phyloP scores from a whole-genome alignment of 2,113 vertebrate species.

The Tichodroma muraria region DNA sequence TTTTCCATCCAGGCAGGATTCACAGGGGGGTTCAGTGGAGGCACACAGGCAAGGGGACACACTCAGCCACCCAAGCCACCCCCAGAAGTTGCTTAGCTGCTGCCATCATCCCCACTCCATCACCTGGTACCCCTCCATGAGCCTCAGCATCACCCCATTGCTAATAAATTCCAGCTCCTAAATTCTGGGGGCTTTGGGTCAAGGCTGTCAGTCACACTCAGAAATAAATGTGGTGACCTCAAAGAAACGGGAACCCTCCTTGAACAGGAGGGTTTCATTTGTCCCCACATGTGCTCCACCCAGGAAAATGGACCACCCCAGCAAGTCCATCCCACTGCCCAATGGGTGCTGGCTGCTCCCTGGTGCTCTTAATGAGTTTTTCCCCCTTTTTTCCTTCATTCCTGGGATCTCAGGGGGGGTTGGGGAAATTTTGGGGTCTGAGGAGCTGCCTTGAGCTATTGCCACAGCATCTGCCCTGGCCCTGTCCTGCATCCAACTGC shows the following conservation, averaged over 20 bases:
- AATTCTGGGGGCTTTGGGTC: neutral
- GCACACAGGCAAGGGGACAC: neutral
- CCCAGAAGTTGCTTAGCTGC: neutral
- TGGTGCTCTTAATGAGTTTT: neutral
- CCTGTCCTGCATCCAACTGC: neutral
- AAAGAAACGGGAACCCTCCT: neutral
- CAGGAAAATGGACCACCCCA: neutral
- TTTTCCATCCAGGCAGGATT: neutral
- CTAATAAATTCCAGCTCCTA: neutral
- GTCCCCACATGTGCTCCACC: neutral
- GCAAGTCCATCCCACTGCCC: neutral
- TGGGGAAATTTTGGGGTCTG: neutral
- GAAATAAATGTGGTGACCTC: neutral
- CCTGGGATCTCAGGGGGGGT: accelerated
- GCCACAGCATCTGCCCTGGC: neutral
- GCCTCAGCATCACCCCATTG: neutral
- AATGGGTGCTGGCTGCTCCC: neutral
- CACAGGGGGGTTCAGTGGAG: accelerated
- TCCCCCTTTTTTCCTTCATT: neutral
- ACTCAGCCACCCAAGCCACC: neutral
- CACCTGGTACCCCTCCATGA: neutral
- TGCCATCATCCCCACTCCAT: neutral
- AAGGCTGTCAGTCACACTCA: neutral
- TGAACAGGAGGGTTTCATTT: accelerated
- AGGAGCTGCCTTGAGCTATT: neutral